Evolutionary conservation across 2,113 vertebrate genomes (phyloP), one percentile per base, ranked within the genome.

Genomic region (Spea bombifrons): DNA sequence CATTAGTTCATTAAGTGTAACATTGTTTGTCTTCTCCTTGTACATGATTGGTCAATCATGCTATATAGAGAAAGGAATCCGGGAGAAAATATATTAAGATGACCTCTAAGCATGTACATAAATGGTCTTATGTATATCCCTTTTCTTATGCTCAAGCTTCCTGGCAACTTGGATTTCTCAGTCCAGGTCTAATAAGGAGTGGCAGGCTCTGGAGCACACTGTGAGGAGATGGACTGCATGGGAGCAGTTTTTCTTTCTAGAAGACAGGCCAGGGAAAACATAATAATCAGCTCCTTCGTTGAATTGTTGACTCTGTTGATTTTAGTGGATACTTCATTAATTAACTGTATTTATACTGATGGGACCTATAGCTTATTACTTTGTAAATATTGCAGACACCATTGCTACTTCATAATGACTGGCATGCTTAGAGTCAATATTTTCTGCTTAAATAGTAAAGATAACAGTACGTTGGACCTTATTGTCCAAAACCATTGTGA

Each of bases 91-190:
- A 69, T 59, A 65, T 61, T 57, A 66, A n/a, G 6, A 52, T 73
- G 47, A 63, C 71, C 77, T 67, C 52, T 67, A 68, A 73, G 44
- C 70, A 80, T 55, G 77, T 66, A 63, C 44, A 79, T 66, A 55
- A 79, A 78, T 57, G 69, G 44, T 46, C 13, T 10, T 61, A n/a
- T 74, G 13, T 69, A 17, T 65, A 61, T 61, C 57, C 2, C 8
- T 48, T 50, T 48, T 61, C 59, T 52, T 65, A 45, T n/a, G 50
- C 57, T 78, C 48, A 64, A 63, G 76, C 76, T 78, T 65, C 47
- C 55, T 71, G 76, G 76, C 76, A 78, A 78, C 67, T 78, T 59
- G 65, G 49, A 71, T 78, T 71, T 78, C 65, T 78, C 13, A 16
- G 47, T 64, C 30, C 49, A n/a, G 68, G 55, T 71, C 76, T 78